These are phyloP conservation scores for Myopa tessellatipennis DNA, from an alignment of 2,888 invertebrate genomes.

Conservation along the genomic window DNA sequence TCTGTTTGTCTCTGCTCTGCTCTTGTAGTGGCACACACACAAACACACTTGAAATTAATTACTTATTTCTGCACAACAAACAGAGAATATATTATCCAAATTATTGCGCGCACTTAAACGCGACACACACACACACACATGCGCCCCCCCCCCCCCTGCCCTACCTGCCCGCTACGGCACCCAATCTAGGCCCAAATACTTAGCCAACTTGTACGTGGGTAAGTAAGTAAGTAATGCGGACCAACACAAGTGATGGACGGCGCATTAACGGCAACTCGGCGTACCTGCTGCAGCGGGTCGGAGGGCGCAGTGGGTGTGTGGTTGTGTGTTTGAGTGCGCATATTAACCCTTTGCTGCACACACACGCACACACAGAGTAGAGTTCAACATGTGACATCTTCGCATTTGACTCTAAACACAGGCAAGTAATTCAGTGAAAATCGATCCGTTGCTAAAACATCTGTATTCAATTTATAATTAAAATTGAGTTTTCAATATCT, in stretches of 20 bases:
- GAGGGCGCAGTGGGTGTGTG: neutral
- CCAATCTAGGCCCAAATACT: neutral
- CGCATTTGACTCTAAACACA: neutral
- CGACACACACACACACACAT: conserved; percentile 26
- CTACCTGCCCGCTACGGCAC: neutral
- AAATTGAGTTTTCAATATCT: too few species aligned
- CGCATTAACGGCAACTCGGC: conserved; percentile 1
- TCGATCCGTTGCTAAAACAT: too few species aligned
- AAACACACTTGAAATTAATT: conserved; percentile 41
- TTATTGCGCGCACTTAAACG: conserved; percentile 40
- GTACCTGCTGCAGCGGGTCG: neutral
- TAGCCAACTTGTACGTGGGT: neutral
- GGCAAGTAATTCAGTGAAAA: too few species aligned
- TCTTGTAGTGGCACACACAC: conserved; percentile 1
- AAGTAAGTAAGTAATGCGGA: neutral
- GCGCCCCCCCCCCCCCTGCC: too few species aligned
- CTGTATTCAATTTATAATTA: too few species aligned
- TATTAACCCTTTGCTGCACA: too few species aligned
- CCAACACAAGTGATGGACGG: conserved; percentile 13
- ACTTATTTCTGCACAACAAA: conserved; percentile 43
- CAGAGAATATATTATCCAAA: conserved; percentile 43
- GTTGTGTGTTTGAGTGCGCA: too few species aligned
- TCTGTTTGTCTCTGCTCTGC: conserved; percentile 3
- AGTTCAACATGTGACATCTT: neutral
- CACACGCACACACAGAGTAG: neutral